Evolutionary conservation across 2,888 invertebrate species (phyloP).

Genomic region (Drosophila peninsularis): DNA sequence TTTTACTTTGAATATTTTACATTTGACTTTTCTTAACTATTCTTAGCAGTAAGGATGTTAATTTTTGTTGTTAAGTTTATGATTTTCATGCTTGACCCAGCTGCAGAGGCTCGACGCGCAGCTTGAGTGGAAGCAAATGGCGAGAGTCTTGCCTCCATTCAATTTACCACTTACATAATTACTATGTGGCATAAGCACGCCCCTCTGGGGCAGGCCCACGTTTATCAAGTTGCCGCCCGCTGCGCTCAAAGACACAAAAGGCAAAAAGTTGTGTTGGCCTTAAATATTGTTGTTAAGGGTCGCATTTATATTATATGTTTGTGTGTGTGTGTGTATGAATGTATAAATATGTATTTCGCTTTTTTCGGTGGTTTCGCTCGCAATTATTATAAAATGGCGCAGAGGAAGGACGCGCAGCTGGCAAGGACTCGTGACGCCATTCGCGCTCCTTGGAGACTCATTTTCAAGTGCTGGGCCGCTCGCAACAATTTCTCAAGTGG

Average conservation of each 20-base stretch:
- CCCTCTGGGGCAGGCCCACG: slow-evolving; percentile 42
- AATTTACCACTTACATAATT: slow-evolving; percentile 62
- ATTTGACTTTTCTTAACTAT: neutral
- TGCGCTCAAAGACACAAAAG: slow-evolving; percentile 37
- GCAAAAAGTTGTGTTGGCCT: slow-evolving; percentile 54
- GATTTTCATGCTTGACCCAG: neutral
- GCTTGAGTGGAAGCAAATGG: slow-evolving; percentile 8
- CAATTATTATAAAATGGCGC: slow-evolving; percentile 78
- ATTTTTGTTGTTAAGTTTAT: neutral
- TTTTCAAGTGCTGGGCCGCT: slow-evolving; percentile 71
- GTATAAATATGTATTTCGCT: neutral
- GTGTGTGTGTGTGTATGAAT: neutral
- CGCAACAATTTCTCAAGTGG: slow-evolving; percentile 67
- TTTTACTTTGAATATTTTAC: neutral
- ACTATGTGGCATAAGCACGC: slow-evolving; percentile 35
- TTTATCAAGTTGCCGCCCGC: slow-evolving; percentile 55
- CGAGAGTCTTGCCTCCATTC: slow-evolving; percentile 26
- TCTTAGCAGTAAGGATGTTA: neutral
- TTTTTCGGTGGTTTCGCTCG: slow-evolving; percentile 66
- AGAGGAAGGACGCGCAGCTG: slow-evolving; percentile 55
- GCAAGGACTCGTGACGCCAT: slow-evolving; percentile 52
- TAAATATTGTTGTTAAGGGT: slow-evolving; percentile 66
- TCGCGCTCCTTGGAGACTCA: slow-evolving; percentile 75
- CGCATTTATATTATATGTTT: slow-evolving; percentile 33
- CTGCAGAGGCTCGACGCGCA: neutral